These are phyloP conservation scores for Microcebus lehilahytsara DNA, from an alignment of 2,113 vertebrate species.

Conservation along the genomic window DNA sequence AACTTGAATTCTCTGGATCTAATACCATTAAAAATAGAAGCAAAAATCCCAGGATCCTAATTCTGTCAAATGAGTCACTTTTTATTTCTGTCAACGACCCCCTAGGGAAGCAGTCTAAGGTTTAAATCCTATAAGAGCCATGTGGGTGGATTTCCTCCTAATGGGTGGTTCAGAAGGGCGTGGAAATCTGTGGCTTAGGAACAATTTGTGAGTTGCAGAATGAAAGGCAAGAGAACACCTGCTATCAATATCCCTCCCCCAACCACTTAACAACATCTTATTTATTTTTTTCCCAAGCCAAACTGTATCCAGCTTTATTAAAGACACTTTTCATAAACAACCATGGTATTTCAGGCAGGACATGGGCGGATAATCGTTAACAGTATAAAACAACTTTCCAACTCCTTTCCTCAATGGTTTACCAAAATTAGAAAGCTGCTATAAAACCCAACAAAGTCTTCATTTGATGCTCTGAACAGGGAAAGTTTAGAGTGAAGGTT, in stretches of 20 bases:
- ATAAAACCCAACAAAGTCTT: too few relatives aligned
- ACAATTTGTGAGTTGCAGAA: not conserved
- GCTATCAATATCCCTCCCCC: not conserved
- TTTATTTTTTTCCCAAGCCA: too few relatives aligned
- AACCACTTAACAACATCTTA: not conserved
- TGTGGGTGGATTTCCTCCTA: constrained; percentile 39
- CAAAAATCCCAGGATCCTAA: constrained; percentile 66
- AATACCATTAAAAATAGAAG: constrained; percentile 75
- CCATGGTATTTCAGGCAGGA: too few relatives aligned
- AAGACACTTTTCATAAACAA: too few relatives aligned
- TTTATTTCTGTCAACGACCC: constrained; percentile 68
- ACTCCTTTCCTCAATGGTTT: too few relatives aligned
- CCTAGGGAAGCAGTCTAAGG: constrained; percentile 42
- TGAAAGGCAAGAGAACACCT: not conserved
- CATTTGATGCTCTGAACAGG: too few relatives aligned
- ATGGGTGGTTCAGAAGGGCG: not conserved
- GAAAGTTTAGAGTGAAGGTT: too few relatives aligned
- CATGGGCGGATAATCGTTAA: too few relatives aligned
- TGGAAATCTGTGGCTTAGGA: constrained; percentile 43
- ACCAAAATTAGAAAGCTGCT: too few relatives aligned
- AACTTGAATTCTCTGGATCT: constrained; percentile 62
- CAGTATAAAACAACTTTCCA: too few relatives aligned
- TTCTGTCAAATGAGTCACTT: constrained; percentile 73
- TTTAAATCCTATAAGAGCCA: constrained; percentile 46
- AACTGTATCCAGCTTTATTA: too few relatives aligned